Evolutionary conservation across 2,888 invertebrate species (phyloP), one percentile per base, ranked within the genome.

Genomic region (Troides helena): DNA sequence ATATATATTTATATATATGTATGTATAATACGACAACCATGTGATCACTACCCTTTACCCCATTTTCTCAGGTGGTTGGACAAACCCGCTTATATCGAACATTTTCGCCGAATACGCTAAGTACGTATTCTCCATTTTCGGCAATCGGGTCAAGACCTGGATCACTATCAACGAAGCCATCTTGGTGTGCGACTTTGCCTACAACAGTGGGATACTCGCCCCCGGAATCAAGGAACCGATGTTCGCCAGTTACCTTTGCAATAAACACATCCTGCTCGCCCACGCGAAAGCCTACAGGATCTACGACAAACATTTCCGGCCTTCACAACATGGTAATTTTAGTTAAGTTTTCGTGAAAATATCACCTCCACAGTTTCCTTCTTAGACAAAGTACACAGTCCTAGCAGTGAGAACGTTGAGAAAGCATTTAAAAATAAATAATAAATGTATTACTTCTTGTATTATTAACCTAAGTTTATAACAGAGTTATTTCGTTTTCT

Each of bases 141-240:
- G 94, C 0, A 93, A 94, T 74, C 90, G 94, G 46, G 94, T 95
- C 10, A 89, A 93, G 76, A 80, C 80, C 18, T 95, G 95, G 94
- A 86, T 94, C 8, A 95, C 95, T 0, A 83, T 95, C 62, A 95
- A 95, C 76, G 94, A 95, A 77, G 94, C 93, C 0, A 81, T 77
- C 7, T 77, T 83, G 0, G 71, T 85, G 2, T 89, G 88, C 70
- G 79, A 82, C 23, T 74, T 76, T 7, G 86, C 82, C 83, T 82
- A 94, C 77, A 88, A 84, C 25, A 23, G n/a, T 0, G 78, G 75
- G 39, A 60, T 58, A 0, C 73, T 79, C 14, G 87, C 90, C 1
- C 90, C 90, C 2, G 83, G 80, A 17, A 63, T 84, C 14, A 74
- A 50, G 8, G 69, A 69, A 18, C 65, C 62, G 8, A 57, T 62